Evolutionary conservation across 2,888 invertebrate species (phyloP), one percentile per base, ranked within the genome.

Genomic region (Octodonta nipae): DNA sequence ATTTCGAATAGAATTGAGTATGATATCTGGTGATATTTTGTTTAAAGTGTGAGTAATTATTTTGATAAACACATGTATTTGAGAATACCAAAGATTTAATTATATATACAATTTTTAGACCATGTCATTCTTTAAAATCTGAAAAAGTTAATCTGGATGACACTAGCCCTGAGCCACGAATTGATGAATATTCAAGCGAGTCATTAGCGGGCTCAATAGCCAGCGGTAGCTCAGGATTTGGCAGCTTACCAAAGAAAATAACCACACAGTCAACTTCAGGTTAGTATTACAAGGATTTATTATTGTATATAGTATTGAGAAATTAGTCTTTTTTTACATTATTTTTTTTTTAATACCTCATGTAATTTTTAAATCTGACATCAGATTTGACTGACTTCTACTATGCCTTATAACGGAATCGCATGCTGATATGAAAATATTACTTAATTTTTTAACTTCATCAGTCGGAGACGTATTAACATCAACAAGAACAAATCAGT

Each of bases 11-110:
- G 78, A 80, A 58, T 87, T 95, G 84, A 85, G 84, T 54, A 86
- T 95, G 78, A 75, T 89, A 46, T 84, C 87, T 28, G 92, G 95
- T 29, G 96, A 96, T 67, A 89, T 93, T 47, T 77, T 92, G 44
- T 96, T 96, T 61, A 92, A 95, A 82, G 91, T 89, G 93, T 93
- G 64, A 75, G 87, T 22, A 4, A 22, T 4, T 22, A n/a, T 22
- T 4, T 11, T 22, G 4, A 7, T 20, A 4, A 22, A 3, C n/a
- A 3, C 11, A 22, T 22, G 22, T 11, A 16, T 3, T 29, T 3
- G 8, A 15, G 3, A 13, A 10, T 13, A 7, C 5, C 3, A 1
- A 15, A 3, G n/a, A 14, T 8, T 27, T 16, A 32, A 27, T 15
- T 32, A 11, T 10, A 5, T 13, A 26, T 32, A 3, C n/a, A 27